Base-by-base conservation (phyloP, 2,888 invertebrate genomes). In the Leucania comma region DNA sequence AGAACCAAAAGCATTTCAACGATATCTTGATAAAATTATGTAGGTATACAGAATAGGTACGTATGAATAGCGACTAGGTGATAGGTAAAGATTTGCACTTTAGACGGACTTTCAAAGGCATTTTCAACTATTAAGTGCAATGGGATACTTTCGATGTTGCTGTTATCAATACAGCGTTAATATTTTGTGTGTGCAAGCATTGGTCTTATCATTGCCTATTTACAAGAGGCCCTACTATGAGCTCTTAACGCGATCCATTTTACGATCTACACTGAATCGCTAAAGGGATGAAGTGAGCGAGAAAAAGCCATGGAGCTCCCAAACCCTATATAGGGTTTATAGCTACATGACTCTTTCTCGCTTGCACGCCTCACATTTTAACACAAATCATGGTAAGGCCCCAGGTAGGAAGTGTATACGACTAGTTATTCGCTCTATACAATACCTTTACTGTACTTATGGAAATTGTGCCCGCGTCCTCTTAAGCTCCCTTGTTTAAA, bases 391-490 rank as follows among this genome's bases (percentile, higher is more conserved):
- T n/a, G 42, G 32, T 24, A 4, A 8, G 22, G 1, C 14, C 14
- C 3, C 12, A 12, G 46, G 35, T 24, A 5, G 12, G 22, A 1
- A 20, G 17, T 51, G 9, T n/a, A 26, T 42, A 26, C 20, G 3
- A 62, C 24, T 53, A 22, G 24, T 20, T 26, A 26, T 74, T 51
- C 1, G 32, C 29, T 59, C 17, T 26, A 35, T 26, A 69, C 50
- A 54, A 65, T 53, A 53, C 17, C 6, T 20, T 20, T 48, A 65
- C 61, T 58, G 58, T 50, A 69, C 53, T 75, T 68, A 58, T 73
- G 68, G 57, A 79, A 66, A 82, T 68, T 68, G 22, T 68, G 59
- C 24, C 60, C 38, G 22, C 38, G 69, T 75, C 53, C 72, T 57
- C 10, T 62, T 42, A 60, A 57, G 53, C 26, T 29, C 50, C 14